phyloP scores from a whole-genome alignment of 2,888 invertebrate species.

The Cistogaster globosa region DNA sequence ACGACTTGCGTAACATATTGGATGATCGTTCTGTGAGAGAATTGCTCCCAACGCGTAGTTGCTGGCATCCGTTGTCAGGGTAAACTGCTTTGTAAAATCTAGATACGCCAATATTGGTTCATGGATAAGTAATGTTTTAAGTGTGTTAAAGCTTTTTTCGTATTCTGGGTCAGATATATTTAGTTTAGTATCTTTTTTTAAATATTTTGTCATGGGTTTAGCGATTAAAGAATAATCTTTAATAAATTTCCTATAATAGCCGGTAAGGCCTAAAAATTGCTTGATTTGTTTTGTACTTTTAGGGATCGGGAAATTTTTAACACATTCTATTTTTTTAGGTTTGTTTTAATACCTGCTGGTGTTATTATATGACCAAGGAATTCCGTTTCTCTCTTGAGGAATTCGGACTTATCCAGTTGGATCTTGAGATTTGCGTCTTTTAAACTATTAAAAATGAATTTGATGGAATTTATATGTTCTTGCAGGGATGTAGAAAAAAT shows the following conservation, averaged over 20 bases:
- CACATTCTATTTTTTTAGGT: not conserved
- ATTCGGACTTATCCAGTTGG: not conserved
- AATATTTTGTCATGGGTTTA: not conserved
- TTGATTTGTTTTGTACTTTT: constrained; percentile 1
- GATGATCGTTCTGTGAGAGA: constrained; percentile 57
- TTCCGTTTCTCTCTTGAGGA: not conserved
- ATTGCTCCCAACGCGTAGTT: constrained; percentile 64
- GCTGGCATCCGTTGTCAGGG: constrained; percentile 64
- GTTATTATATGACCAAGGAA: not conserved
- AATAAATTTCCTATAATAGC: constrained; percentile 11
- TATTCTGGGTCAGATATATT: constrained; percentile 14
- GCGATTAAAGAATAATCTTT: constrained; percentile 7
- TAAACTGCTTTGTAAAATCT: constrained; percentile 66
- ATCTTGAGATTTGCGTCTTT: not conserved
- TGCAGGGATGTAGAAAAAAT: constrained; percentile 7
- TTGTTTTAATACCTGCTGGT: not conserved
- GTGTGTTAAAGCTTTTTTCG: constrained; percentile 41
- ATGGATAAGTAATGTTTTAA: constrained; percentile 28
- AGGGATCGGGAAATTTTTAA: not conserved
- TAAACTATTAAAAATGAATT: not conserved
- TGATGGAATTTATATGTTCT: not conserved
- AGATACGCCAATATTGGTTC: constrained; percentile 58
- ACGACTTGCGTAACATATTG: constrained; percentile 56
- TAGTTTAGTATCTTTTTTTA: not conserved
- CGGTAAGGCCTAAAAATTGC: not conserved